Evolutionary conservation across 2,113 vertebrate genomes (phyloP).

Genomic region (Colossoma macropomum): DNA sequence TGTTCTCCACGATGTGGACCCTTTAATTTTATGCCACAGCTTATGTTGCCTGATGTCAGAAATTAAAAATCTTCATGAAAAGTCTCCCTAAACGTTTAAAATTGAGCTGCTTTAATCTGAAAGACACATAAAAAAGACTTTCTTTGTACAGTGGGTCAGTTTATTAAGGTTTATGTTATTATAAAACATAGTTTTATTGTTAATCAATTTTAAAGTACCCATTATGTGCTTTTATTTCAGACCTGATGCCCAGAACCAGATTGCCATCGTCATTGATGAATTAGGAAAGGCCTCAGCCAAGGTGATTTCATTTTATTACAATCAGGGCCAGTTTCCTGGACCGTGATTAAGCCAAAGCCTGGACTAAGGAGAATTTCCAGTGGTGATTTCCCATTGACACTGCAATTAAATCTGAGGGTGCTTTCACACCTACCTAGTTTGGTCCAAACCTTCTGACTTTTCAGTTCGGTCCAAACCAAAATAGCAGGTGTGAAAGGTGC

Average conservation of each 20-base stretch:
- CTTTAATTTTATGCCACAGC: no score
- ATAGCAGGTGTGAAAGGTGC: no score
- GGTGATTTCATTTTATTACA: conserved; percentile 55
- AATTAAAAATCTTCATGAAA: no score
- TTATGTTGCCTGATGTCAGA: no score
- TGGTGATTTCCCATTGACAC: background rate
- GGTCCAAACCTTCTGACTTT: no score
- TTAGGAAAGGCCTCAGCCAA: conserved; percentile 80
- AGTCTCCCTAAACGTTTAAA: background rate
- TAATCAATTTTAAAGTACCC: background rate
- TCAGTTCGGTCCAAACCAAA: no score
- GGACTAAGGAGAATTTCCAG: background rate
- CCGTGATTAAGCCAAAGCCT: background rate
- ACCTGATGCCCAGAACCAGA: conserved; percentile 69
- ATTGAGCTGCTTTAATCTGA: no score
- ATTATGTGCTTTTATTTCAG: conserved; percentile 54
- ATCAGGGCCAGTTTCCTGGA: background rate
- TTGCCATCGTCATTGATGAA: conserved; percentile 75
- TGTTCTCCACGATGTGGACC: no score
- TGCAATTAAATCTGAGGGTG: background rate
- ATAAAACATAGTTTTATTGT: background rate
- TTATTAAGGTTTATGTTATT: no score
- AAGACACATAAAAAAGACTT: no score
- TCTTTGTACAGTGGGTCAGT: no score
- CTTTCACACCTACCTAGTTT: no score